A percentile compares a stretch with the other conserved stretches of the same genome.
Conservation (phyloP, 2,797 vertebrate species). For the Sorex maritimensis region DNA sequence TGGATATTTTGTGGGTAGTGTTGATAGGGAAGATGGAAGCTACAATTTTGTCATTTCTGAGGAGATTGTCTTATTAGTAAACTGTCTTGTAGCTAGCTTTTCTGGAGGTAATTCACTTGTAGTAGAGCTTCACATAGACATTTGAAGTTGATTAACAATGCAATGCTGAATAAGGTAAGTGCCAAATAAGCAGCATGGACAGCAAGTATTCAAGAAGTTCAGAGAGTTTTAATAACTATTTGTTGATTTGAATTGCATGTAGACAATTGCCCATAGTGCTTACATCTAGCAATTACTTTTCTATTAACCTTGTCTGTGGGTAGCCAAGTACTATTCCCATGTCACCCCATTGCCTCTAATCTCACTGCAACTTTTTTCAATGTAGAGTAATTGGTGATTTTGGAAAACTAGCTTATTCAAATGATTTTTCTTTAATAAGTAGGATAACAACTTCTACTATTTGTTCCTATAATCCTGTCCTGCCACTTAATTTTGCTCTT, state of each 20-base stretch:
- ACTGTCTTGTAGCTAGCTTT: no score
- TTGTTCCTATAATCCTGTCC: constrained; percentile 45
- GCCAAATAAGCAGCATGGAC: constrained; percentile 19
- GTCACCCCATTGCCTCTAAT: constrained; percentile 62
- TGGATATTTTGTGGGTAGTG: not conserved
- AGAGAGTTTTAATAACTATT: constrained; percentile 64
- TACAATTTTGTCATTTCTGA: not conserved
- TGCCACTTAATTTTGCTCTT: constrained; percentile 49
- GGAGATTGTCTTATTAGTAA: not conserved
- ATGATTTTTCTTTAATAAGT: constrained; percentile 58
- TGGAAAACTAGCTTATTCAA: constrained; percentile 55
- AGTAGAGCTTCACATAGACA: not conserved
- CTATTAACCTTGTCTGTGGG: constrained; percentile 79
- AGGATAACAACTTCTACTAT: constrained; percentile 19
- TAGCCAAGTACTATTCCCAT: constrained; percentile 27
- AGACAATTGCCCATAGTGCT: constrained; percentile 44
- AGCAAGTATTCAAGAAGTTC: constrained; percentile 4
- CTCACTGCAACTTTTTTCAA: constrained; percentile 53
- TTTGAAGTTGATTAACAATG: constrained; percentile 66
- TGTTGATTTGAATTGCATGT: constrained; percentile 57
- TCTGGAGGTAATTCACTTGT: not conserved
- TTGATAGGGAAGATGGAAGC: not conserved
- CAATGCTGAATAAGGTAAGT: not conserved
- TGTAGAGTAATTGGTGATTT: constrained; percentile 43
- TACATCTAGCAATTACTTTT: constrained; percentile 73